These are phyloP conservation scores for Aleiodes leptofemur DNA, from an alignment of 2,888 invertebrate genomes.

Conservation along the genomic window DNA sequence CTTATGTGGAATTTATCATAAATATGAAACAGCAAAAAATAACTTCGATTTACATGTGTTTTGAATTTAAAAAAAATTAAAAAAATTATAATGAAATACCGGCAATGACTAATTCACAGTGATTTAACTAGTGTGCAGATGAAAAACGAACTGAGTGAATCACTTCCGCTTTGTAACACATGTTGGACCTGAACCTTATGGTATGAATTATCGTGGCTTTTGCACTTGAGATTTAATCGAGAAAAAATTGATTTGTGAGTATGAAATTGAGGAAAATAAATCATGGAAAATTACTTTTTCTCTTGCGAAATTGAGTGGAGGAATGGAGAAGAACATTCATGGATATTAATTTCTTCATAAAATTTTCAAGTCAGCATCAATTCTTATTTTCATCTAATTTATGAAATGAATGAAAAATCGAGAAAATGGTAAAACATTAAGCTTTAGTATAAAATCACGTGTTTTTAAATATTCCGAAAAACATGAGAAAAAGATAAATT, in stretches of 20 bases:
- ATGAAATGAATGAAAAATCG: too few species aligned
- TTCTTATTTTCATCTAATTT: too few species aligned
- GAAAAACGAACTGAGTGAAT: slow-evolving; percentile 38
- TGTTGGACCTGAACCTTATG: slow-evolving; percentile 31
- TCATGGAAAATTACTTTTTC: not conserved
- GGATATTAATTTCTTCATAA: too few species aligned
- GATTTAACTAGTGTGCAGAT: slow-evolving; percentile 21
- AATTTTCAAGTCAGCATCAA: too few species aligned
- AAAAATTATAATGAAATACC: too few species aligned
- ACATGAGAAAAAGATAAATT: too few species aligned
- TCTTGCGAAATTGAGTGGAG: not conserved
- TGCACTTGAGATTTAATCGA: slow-evolving; percentile 21
- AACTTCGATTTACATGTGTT: too few species aligned
- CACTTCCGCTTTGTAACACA: slow-evolving; percentile 38
- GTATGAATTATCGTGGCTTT: slow-evolving; percentile 22
- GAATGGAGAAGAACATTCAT: not conserved
- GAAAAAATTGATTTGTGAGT: not conserved
- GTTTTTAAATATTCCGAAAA: too few species aligned
- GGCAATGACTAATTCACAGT: not conserved
- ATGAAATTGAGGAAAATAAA: slow-evolving; percentile 3
- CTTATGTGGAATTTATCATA: slow-evolving; percentile 7
- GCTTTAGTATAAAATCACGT: too few species aligned
- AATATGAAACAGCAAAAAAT: too few species aligned
- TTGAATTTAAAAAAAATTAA: too few species aligned
- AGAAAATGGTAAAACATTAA: too few species aligned